Percentiles rank a stretch among this genome's conserved stretches.
Evolutionary conservation across 2,113 vertebrate species (phyloP).

Genomic region (Macrotis lagotis): DNA sequence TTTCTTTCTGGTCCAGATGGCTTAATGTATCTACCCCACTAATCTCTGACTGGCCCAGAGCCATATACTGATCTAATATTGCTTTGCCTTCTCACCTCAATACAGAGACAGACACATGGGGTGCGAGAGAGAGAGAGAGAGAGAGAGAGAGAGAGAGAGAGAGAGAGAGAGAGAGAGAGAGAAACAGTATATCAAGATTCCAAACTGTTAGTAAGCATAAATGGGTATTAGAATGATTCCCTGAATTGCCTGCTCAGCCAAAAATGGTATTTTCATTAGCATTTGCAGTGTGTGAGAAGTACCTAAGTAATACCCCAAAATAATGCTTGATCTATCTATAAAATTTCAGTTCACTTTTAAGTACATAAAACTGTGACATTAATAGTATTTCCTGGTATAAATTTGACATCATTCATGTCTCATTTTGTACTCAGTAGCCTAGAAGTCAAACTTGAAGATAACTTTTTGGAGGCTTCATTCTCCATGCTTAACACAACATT

Average conservation of each 20-base stretch:
- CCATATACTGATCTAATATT: neutral
- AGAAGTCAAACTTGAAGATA: constrained; percentile 28
- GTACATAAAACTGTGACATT: neutral
- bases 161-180: no score
- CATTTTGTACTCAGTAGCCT: neutral
- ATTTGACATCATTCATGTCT: neutral
- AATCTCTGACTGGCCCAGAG: neutral
- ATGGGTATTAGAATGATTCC: neutral
- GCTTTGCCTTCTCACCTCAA: neutral
- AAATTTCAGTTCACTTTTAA: constrained; percentile 37
- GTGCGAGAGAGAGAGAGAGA: no score
- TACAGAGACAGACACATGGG: neutral
- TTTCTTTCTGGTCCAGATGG: constrained; percentile 5
- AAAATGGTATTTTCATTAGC: constrained; percentile 1
- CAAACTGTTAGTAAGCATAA: neutral
- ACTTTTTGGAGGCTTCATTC: constrained; percentile 27
- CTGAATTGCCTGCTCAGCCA: constrained; percentile 1
- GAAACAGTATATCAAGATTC: no score
- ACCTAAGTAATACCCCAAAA: neutral
- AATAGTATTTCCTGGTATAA: neutral
- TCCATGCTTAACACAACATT: constrained; percentile 30
- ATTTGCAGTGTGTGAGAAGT: constrained; percentile 40
- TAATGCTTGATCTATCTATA: neutral
- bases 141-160: no score
- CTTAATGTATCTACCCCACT: constrained; percentile 29